Conservation (phyloP, 2,888 invertebrate species). For the Polydrusus tereticollis region DNA sequence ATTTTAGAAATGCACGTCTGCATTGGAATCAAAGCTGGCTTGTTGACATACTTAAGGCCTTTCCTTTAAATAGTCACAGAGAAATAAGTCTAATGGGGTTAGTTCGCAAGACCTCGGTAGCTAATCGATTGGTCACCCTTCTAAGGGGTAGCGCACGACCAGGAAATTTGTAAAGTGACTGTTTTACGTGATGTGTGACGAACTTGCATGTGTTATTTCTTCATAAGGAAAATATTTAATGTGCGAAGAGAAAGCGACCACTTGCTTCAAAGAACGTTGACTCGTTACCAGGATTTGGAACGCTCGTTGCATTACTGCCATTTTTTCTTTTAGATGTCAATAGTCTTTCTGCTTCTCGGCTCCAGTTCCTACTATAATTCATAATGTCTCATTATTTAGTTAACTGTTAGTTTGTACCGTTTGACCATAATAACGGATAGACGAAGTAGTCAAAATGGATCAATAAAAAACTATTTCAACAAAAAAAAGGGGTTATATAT, state of each 20-base stretch:
- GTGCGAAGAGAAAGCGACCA: conserved; percentile 10
- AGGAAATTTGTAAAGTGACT: too few species aligned
- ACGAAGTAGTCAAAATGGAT: neutral
- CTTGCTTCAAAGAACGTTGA: neutral
- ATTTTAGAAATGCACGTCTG: too few species aligned
- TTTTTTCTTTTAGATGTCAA: neutral
- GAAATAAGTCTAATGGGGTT: too few species aligned
- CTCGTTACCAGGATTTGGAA: neutral
- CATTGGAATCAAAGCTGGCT: too few species aligned
- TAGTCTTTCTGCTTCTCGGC: neutral
- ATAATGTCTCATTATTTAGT: neutral
- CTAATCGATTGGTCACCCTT: too few species aligned
- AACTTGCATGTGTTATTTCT: neutral
- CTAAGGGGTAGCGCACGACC: too few species aligned
- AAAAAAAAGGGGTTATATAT: too few species aligned
- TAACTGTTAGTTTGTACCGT: neutral
- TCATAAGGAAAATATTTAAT: neutral
- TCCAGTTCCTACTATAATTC: neutral
- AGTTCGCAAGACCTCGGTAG: too few species aligned
- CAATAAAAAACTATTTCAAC: neutral
- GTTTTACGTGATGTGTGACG: too few species aligned
- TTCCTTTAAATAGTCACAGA: too few species aligned
- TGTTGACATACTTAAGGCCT: too few species aligned
- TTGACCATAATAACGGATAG: neutral
- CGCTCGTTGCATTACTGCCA: conserved; percentile 2